Evolutionary conservation across 2,888 invertebrate species (phyloP).

Genomic region (Diarsia rubi): DNA sequence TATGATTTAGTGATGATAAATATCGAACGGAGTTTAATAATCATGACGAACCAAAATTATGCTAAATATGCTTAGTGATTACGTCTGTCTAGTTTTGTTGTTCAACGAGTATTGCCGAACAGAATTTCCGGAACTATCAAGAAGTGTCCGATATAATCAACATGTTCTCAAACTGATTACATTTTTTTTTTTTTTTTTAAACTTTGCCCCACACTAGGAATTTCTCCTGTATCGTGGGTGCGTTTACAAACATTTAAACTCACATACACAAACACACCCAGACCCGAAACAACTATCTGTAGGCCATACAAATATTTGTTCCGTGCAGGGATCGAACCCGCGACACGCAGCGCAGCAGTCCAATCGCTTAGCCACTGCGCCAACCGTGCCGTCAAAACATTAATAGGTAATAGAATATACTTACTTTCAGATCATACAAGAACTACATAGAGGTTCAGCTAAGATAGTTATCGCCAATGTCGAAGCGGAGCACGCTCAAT

Average conservation of each 20-base stretch:
- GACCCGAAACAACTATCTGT: too few relatives aligned
- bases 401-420: neutral
- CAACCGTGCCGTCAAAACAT: too few relatives aligned
- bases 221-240: too few relatives aligned
- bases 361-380: too few relatives aligned
- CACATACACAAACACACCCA: too few relatives aligned
- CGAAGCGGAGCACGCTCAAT: conserved; percentile 51
- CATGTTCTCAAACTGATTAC: neutral
- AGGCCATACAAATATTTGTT: too few relatives aligned
- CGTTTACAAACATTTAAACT: too few relatives aligned
- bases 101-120: neutral
- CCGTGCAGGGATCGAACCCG: too few relatives aligned
- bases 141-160: neutral
- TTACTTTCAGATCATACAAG: conserved; percentile 8
- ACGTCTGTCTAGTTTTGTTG: neutral
- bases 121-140: neutral
- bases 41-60: too few relatives aligned
- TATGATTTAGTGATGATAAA: neutral
- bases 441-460: conserved; percentile 27
- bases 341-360: too few relatives aligned
- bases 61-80: neutral
- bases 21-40: neutral
- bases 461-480: conserved; percentile 74
- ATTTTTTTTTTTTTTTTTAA: too few relatives aligned
- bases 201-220: too few relatives aligned